Conservation (phyloP, 2,888 invertebrate species). For the Balanococcus diminutus region DNA sequence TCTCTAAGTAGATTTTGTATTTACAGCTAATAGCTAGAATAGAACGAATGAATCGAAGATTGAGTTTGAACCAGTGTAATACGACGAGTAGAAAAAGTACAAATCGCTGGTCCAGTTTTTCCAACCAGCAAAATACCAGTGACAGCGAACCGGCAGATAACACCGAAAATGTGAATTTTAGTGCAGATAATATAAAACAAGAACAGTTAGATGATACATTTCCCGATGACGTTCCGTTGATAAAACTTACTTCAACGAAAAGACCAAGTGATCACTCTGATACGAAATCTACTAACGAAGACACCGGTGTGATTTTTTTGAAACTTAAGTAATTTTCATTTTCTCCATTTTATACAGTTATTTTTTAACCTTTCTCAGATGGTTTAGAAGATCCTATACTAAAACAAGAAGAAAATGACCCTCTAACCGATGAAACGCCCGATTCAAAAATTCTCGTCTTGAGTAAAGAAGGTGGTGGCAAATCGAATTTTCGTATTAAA, state of each 20-base stretch:
- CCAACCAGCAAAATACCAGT: not conserved
- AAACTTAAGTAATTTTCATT: not conserved
- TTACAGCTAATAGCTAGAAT: conserved; percentile 43
- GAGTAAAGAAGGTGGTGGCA: not conserved
- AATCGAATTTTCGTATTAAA: conserved; percentile 45
- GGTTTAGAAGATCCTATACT: not conserved
- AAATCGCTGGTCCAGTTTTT: not conserved
- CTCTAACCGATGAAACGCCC: not conserved
- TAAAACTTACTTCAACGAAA: not conserved
- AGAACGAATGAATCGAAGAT: conserved; percentile 47
- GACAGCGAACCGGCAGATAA: not conserved
- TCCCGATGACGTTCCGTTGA: conserved; percentile 38
- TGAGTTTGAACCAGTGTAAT: conserved; percentile 46
- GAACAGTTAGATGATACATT: conserved; percentile 24
- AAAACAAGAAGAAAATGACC: conserved; percentile 27
- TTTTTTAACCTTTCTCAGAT: not conserved
- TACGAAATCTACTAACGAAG: not conserved
- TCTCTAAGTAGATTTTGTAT: not conserved
- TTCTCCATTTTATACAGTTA: not conserved
- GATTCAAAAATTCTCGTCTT: not conserved
- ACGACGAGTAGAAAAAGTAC: not conserved
- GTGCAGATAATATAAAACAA: not conserved
- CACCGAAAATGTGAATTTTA: not conserved
- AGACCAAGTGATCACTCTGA: not conserved
- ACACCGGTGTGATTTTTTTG: not conserved